These are phyloP conservation scores for Eidolon helvum DNA, from an alignment of 2,113 vertebrate genomes.

Conservation along the genomic window DNA sequence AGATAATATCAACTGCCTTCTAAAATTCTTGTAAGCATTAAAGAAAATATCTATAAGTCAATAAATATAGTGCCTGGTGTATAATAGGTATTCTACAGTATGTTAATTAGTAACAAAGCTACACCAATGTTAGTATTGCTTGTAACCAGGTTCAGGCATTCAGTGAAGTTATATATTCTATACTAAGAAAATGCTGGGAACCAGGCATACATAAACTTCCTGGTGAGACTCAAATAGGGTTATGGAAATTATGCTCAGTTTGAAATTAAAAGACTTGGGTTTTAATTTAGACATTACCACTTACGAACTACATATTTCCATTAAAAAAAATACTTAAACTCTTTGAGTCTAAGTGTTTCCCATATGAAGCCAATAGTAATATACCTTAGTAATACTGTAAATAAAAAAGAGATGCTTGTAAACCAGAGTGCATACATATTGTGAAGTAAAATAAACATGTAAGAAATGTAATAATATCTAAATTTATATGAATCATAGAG, in stretches of 20 bases:
- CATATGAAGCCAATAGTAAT: background rate
- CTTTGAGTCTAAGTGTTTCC: background rate
- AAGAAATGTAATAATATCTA: background rate
- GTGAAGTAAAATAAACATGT: background rate
- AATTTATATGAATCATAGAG: background rate
- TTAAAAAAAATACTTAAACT: background rate
- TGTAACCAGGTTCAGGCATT: background rate
- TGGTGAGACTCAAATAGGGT: background rate
- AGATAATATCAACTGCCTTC: background rate
- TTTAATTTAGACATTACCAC: background rate
- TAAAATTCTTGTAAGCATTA: background rate
- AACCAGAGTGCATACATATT: background rate
- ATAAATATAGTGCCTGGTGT: background rate
- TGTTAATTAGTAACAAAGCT: background rate
- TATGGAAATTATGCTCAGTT: background rate
- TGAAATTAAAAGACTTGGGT: background rate
- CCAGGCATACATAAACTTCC: background rate
- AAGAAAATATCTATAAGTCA: background rate
- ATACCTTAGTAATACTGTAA: background rate
- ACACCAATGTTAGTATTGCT: too few species aligned
- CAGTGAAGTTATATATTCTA: background rate
- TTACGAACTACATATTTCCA: background rate
- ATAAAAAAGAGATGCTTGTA: background rate
- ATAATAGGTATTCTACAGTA: background rate
- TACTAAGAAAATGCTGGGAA: background rate